Base-by-base conservation (phyloP, 92 coral and sea anemone species). In the Actinostola sp. region DNA sequence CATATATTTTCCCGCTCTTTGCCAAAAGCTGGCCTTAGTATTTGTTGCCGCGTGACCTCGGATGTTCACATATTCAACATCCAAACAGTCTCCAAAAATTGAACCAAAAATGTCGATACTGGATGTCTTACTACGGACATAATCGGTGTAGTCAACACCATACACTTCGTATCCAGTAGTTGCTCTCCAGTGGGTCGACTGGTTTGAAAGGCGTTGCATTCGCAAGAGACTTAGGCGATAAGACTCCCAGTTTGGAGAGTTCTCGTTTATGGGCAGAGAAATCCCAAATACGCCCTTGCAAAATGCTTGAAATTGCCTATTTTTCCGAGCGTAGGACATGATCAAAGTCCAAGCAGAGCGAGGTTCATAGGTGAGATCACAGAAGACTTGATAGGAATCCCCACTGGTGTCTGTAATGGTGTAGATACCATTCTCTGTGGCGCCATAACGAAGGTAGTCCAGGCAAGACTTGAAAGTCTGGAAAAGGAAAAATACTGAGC, bases 261-360 rank as follows among this genome's bases (percentile, higher is more conserved):
- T 27, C 14, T 10, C 8, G 3, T 61, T 3, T 14, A 61, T 14
- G 1, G 66, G 66, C 29, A n/a, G 43, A 41, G 25, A 7, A 13
- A 23, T 17, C 3, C 6, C 23, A 21, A 61, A 38, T 4, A 16
- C 25, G 5, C 23, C 25, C 20, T 16, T 28, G 29, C 66, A 28
- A 38, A 61, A 61, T 31, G 20, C 46, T 25, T 9, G 8, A 7
- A 6, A 16, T 4, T 56, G 32, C 3, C 10, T 14, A 16, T 29
- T 28, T 12, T 29, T 32, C 5, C 41, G 66, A 8, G 66, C 41
- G 29, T 25, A 38, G 7, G 66, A 61, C 6, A 28, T 11, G 4
- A 61, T 21, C 44, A 61, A 61, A 17, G 66, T 61, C 66, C 66
- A 61, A 8, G 66, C 66, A 20, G 66, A 61, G 23, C 66, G 43